Evolutionary conservation across 2,888 invertebrate species (phyloP).

Genomic region (Drosophila rellima): DNA sequence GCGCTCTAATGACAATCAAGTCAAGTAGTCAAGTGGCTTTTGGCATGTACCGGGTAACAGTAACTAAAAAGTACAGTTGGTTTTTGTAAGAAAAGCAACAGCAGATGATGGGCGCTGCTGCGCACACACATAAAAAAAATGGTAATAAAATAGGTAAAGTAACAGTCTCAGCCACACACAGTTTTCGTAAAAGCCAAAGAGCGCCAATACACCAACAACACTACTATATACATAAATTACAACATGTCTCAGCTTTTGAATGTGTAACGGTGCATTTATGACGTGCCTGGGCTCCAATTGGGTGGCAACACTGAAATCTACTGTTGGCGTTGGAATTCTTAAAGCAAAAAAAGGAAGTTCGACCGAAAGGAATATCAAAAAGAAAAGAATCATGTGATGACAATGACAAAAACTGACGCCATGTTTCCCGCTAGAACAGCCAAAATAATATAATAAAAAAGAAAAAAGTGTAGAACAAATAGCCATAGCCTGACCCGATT

Average conservation of each 20-base stretch:
- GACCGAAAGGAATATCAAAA: constrained; percentile 19
- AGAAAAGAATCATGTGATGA: constrained; percentile 20
- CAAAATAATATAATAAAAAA: constrained; percentile 33
- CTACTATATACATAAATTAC: constrained; percentile 62
- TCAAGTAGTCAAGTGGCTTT: constrained; percentile 80
- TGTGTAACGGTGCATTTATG: constrained; percentile 79
- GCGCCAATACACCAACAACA: constrained; percentile 33
- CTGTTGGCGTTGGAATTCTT: constrained; percentile 53
- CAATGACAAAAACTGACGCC: constrained; percentile 61
- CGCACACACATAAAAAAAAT: constrained; percentile 53
- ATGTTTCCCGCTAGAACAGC: constrained; percentile 75
- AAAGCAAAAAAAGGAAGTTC: constrained; percentile 22
- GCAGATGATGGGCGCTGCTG: constrained; percentile 59
- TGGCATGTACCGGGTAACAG: constrained; percentile 67
- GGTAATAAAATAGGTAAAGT: constrained; percentile 81
- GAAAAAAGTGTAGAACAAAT: constrained; percentile 54
- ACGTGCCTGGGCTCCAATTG: constrained; percentile 50
- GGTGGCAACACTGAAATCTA: constrained; percentile 53
- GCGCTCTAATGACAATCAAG: constrained; percentile 78
- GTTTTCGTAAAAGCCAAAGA: constrained; percentile 69
- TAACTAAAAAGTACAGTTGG: constrained; percentile 81
- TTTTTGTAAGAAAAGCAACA: constrained; percentile 76
- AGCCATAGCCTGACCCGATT: constrained; percentile 76
- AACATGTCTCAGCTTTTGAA: constrained; percentile 71
- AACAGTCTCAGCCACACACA: constrained; percentile 62